Evolutionary conservation across 1,140 invertebrate genomes (phyloP).

Genomic region (Aphelenchoides avenae): DNA sequence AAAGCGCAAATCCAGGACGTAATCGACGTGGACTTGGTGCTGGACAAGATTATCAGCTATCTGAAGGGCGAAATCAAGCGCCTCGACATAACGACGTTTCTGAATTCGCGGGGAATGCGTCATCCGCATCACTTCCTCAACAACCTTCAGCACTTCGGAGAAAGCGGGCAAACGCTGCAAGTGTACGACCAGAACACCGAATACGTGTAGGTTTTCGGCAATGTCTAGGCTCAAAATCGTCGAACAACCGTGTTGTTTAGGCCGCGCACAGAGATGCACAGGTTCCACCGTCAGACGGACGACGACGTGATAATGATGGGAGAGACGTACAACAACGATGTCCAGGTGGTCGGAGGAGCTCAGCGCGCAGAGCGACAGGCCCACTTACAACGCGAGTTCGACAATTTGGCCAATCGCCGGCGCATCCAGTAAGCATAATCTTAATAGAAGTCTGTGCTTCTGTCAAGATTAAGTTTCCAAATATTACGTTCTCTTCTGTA

Average conservation of each 20-base stretch:
- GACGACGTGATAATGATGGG: constrained; percentile 31
- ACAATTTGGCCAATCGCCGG: too few species aligned
- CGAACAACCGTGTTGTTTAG: constrained; percentile 17
- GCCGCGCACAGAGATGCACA: too few species aligned
- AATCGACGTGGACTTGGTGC: constrained; percentile 23
- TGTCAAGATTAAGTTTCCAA: too few species aligned
- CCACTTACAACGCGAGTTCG: too few species aligned
- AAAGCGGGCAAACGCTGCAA: constrained; percentile 17
- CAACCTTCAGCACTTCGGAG: constrained; percentile 26
- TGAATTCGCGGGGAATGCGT: constrained; percentile 22
- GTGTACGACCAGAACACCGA: constrained; percentile 36
- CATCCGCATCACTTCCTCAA: constrained; percentile 33
- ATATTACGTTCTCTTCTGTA: too few species aligned
- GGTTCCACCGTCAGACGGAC: too few species aligned
- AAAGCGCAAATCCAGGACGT: neutral
- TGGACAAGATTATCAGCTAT: constrained; percentile 25
- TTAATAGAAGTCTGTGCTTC: too few species aligned
- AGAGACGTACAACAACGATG: constrained; percentile 14
- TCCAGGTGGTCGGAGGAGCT: constrained; percentile 33
- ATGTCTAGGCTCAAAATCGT: neutral
- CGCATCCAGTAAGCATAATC: too few species aligned
- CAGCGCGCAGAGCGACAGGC: too few species aligned
- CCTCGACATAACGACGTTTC: constrained; percentile 21
- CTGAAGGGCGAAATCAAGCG: constrained; percentile 13
- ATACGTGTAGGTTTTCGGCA: constrained; percentile 24